Base-by-base conservation (phyloP, 1,140 invertebrate species). In the Neelides sp. region DNA sequence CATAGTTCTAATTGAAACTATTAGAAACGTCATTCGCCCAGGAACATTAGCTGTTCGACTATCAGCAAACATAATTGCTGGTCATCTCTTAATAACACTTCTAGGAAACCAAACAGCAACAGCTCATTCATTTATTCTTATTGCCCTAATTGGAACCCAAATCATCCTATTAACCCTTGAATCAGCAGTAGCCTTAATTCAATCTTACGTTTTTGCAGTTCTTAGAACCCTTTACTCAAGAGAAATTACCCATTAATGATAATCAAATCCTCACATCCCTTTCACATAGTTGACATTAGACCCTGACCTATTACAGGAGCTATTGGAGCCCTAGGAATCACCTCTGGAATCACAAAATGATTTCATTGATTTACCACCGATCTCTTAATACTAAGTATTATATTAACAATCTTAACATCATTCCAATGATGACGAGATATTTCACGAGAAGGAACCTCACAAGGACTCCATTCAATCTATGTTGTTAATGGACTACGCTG, bases 61-160 rank as follows among this genome's bases (percentile, higher is more conserved):
- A 68, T 70, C 73, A 10, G 77, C 78, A 32, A 79, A 79, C 71
- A 78, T 79, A 73, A 78, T 78, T 70, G 76, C 77, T 12, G 77
- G 77, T 0, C 77, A 78, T 63, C 64, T 80, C 64, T 58, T 80
- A 49, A 54, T 69, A 66, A 72, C 71, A 23, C 62, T 77, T 59
- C 59, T 76, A 62, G 70, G 73, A 55, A 69, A 68, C 52, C 68
- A 67, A 42, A 64, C 64, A 54, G 44, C 51, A 50, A 66, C 20
- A 13, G n/a, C 17, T 32, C 63, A 46, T 36, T 24, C 19, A 7
- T 4, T 50, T 59, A 52, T 69, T 32, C 61, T 63, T 60, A 50
- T 69, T 59, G 55, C 71, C 63, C 57, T 74, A 60, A 54, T 70
- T 56, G 23, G 54, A 37, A 58, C 54, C 39, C 71, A 74, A 70